These are phyloP conservation scores for Sminthurides aquaticus DNA, from an alignment of 2,888 invertebrate species.

Conservation along the genomic window DNA sequence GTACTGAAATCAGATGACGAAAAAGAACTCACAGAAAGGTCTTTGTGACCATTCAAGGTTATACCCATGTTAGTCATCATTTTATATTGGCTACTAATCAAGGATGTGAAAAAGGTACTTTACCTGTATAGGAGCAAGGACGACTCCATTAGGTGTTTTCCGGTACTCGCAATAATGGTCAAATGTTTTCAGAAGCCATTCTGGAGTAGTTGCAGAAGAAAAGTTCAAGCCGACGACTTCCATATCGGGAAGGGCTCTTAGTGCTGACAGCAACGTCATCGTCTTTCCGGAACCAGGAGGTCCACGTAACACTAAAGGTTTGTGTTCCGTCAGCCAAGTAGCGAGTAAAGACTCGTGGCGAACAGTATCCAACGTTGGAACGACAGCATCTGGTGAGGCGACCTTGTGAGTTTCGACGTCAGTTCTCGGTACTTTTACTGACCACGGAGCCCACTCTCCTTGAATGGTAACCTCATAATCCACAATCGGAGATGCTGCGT, in stretches of 20 bases:
- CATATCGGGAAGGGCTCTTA: slow-evolving; percentile 97
- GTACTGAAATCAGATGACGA: slow-evolving; percentile 22
- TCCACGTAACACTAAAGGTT: slow-evolving; percentile 95
- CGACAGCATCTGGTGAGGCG: slow-evolving; percentile 95
- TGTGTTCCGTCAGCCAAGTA: slow-evolving; percentile 98
- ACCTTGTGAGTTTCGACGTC: slow-evolving; percentile 99
- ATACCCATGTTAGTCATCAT: not conserved
- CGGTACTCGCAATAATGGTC: slow-evolving; percentile 99
- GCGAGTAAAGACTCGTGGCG: slow-evolving; percentile 94
- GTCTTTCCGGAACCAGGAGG: slow-evolving; percentile 98
- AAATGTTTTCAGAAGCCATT: slow-evolving; percentile 92
- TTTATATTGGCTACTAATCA: not conserved
- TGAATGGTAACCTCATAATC: slow-evolving; percentile 86
- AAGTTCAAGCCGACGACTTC: slow-evolving; percentile 99
- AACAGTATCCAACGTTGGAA: slow-evolving; percentile 97
- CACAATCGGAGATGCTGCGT: slow-evolving; percentile 71
- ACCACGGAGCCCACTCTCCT: slow-evolving; percentile 98
- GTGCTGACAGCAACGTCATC: slow-evolving; percentile 97
- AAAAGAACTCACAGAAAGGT: slow-evolving; percentile 16
- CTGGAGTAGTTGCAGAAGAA: slow-evolving; percentile 98
- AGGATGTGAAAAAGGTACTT: slow-evolving; percentile 21
- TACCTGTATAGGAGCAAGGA: slow-evolving; percentile 85
- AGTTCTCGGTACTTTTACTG: slow-evolving; percentile 94
- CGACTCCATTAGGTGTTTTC: slow-evolving; percentile 95
- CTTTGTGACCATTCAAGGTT: slow-evolving; percentile 10